Conservation (phyloP, 2,113 vertebrate species). For the Solea solea region DNA sequence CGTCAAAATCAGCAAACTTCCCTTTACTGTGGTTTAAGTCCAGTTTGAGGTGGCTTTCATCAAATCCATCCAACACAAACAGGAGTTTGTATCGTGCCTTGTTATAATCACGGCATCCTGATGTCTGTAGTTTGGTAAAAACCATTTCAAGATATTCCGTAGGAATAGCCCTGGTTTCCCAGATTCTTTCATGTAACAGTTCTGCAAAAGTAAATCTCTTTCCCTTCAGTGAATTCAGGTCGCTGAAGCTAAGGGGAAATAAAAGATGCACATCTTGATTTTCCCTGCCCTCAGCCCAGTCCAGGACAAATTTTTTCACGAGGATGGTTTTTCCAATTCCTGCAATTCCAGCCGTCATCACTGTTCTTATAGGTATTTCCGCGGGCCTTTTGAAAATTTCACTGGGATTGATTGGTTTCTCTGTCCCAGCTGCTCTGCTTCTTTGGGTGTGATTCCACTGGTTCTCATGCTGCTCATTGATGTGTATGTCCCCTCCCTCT, state of each 20-base stretch:
- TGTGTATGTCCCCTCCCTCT: background rate
- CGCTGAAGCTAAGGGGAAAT: conserved; percentile 8
- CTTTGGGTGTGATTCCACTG: background rate
- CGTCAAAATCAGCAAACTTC: background rate
- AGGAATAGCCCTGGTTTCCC: background rate
- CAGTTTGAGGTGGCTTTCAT: conserved; percentile 3
- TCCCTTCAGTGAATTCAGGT: background rate
- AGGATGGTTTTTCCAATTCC: conserved; percentile 9
- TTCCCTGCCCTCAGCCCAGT: background rate
- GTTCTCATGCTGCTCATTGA: conserved; percentile 2
- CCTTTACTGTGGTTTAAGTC: background rate
- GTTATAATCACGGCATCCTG: background rate
- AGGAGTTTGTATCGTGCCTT: background rate
- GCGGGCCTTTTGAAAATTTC: background rate
- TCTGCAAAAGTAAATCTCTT: background rate
- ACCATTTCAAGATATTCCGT: background rate
- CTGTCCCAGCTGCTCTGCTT: background rate
- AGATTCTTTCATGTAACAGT: background rate
- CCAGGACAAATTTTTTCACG: conserved; percentile 5
- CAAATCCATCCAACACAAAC: conserved; percentile 8
- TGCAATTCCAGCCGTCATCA: conserved; percentile 3
- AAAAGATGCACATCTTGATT: conserved; percentile 5
- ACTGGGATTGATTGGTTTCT: background rate
- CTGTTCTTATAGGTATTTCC: background rate
- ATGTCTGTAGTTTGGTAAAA: background rate